These are phyloP conservation scores for Siniperca undulata DNA, from an alignment of 2,797 vertebrate species.

Conservation along the genomic window DNA sequence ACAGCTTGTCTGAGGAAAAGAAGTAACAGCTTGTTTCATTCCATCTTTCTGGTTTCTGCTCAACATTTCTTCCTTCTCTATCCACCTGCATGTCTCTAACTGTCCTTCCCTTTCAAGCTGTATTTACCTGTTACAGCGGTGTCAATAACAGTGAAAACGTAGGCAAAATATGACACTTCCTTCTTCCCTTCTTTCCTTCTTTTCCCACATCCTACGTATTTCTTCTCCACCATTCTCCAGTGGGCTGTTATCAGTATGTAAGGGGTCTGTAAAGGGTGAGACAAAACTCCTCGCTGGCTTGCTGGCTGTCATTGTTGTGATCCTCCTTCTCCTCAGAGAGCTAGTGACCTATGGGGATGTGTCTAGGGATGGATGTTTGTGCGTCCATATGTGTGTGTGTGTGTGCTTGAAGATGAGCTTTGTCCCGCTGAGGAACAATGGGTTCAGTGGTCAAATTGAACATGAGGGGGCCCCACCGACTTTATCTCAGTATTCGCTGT, in stretches of 20 bases:
- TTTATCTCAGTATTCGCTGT: slow-evolving; percentile 47
- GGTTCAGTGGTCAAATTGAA: slow-evolving; percentile 64
- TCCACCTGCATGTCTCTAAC: background rate
- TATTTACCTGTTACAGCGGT: background rate
- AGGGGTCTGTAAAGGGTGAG: slow-evolving; percentile 14
- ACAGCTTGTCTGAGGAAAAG: background rate
- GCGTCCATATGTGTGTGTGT: slow-evolving; percentile 3
- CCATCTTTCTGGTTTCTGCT: background rate
- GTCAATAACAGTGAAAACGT: slow-evolving; percentile 12
- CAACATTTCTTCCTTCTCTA: background rate
- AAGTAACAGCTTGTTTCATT: background rate
- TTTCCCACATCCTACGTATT: background rate
- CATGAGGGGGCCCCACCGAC: slow-evolving; percentile 28
- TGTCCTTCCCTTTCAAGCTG: slow-evolving; percentile 7
- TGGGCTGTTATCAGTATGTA: slow-evolving; percentile 35
- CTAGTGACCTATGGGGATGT: slow-evolving; percentile 30
- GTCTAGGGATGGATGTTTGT: slow-evolving; percentile 19
- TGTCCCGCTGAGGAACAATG: slow-evolving; percentile 31
- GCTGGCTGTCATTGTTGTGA: slow-evolving; percentile 39
- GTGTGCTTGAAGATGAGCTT: slow-evolving; percentile 31
- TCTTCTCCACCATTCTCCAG: slow-evolving; percentile 9
- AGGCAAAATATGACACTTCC: slow-evolving; percentile 17
- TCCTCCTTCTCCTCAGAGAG: slow-evolving; percentile 38
- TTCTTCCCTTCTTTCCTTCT: background rate
- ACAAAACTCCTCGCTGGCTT: slow-evolving; percentile 20